These are phyloP conservation scores for Mastomys natalensis DNA, from an alignment of 2,113 vertebrate genomes.

Conservation along the genomic window DNA sequence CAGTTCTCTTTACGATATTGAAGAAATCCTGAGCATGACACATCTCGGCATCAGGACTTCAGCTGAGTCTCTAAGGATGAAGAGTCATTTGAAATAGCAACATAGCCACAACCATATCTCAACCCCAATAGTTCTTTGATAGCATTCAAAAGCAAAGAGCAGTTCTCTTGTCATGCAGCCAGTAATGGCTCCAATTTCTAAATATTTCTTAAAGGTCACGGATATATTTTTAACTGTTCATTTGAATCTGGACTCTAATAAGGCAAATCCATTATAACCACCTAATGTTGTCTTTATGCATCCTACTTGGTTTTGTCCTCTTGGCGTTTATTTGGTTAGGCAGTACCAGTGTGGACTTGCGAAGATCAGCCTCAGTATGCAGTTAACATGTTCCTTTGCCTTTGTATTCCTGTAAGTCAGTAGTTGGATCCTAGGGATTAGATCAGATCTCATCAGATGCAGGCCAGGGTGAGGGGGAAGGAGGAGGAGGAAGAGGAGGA, in stretches of 20 bases:
- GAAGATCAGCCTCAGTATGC: too few relatives aligned
- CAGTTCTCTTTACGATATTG: background rate
- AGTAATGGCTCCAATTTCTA: background rate
- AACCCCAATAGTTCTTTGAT: background rate
- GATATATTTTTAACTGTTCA: constrained; percentile 3
- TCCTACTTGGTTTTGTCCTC: background rate
- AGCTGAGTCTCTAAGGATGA: background rate
- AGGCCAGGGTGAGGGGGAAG: background rate
- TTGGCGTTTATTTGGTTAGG: constrained; percentile 21
- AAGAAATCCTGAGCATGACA: background rate
- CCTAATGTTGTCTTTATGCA: background rate
- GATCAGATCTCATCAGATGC: background rate
- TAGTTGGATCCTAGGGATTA: background rate
- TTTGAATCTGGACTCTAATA: constrained; percentile 23
- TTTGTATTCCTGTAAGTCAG: background rate
- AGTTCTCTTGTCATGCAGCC: background rate
- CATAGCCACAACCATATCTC: background rate
- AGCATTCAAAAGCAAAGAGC: background rate
- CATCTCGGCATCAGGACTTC: background rate
- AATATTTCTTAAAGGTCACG: background rate
- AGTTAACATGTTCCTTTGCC: background rate
- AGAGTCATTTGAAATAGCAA: background rate
- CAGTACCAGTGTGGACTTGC: background rate
- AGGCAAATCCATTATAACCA: background rate
- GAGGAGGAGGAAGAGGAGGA: too few relatives aligned